phyloP scores from a whole-genome alignment of 2,888 invertebrate genomes.

The Uropetala carovei region DNA sequence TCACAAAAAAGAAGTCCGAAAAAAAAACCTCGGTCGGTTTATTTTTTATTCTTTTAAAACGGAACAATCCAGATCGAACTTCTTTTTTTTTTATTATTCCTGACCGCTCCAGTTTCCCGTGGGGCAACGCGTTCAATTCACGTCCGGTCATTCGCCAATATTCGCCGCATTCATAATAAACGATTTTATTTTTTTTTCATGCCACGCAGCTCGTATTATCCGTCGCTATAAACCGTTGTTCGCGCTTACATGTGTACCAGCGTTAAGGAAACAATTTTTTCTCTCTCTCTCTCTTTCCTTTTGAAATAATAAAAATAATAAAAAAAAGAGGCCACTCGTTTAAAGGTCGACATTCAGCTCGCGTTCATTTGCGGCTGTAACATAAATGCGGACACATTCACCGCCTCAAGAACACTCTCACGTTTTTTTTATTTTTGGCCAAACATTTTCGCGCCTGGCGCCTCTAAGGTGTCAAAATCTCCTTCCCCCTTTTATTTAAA shows the following conservation, averaged over 20 bases:
- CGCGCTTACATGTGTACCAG: background rate
- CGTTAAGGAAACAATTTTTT: background rate
- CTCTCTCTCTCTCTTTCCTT: background rate
- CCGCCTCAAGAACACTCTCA: conserved; percentile 3
- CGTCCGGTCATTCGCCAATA: background rate
- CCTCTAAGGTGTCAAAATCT: background rate
- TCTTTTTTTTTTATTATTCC: too few species aligned
- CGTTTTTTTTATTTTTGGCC: background rate
- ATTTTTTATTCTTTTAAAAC: too few species aligned
- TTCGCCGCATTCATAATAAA: background rate
- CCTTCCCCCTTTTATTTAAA: too few species aligned
- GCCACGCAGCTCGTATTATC: background rate
- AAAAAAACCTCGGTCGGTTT: too few species aligned
- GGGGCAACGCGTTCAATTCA: background rate
- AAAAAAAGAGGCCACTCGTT: background rate
- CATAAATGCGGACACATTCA: conserved; percentile 21
- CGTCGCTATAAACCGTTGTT: background rate
- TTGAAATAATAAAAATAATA: background rate
- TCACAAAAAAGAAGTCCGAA: too few species aligned
- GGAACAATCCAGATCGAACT: too few species aligned
- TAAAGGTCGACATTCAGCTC: background rate
- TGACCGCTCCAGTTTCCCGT: background rate
- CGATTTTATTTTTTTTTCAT: background rate
- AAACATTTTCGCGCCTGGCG: conserved; percentile 19
- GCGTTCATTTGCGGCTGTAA: background rate